Percentiles rank a stretch among this genome's conserved stretches.
Conservation (phyloP, 1,140 invertebrate genomes). For the Atta cephalotes region DNA sequence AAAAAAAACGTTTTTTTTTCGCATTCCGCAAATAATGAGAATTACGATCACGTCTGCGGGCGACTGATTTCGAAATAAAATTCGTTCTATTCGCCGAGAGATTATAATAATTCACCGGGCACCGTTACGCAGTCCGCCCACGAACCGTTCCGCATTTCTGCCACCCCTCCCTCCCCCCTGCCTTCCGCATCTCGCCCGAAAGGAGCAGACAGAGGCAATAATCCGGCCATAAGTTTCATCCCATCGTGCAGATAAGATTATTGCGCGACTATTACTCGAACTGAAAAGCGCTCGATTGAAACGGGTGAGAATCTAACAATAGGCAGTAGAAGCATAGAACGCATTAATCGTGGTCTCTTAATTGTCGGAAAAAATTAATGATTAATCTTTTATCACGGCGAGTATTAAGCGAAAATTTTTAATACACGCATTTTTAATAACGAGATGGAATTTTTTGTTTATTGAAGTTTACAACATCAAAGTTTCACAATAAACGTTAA, state of each 20-base stretch:
- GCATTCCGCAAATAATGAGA: slow-evolving; percentile 64
- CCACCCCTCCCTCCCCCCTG: slow-evolving; percentile 12
- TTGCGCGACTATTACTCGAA: slow-evolving; percentile 45
- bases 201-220: slow-evolving; percentile 60
- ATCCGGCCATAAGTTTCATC: slow-evolving; percentile 52
- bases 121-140: slow-evolving; percentile 66
- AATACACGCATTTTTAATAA: not conserved
- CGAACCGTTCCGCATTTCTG: slow-evolving; percentile 62
- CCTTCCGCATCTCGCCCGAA: slow-evolving; percentile 6
- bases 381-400: not conserved
- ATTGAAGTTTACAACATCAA: not conserved
- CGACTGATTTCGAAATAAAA: slow-evolving; percentile 78
- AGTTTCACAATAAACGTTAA: not conserved
- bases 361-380: slow-evolving; percentile 13
- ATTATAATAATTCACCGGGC: slow-evolving; percentile 77
- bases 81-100: slow-evolving; percentile 54
- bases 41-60: slow-evolving; percentile 73
- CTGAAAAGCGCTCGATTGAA: slow-evolving; percentile 23
- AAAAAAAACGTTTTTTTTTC: slow-evolving; percentile 28
- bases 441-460: not conserved
- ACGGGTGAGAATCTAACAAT: not conserved
- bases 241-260: slow-evolving; percentile 51
- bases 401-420: not conserved
- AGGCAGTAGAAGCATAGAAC: not conserved
- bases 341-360: not conserved